Percentiles rank a stretch among this genome's conserved stretches.
These are phyloP conservation scores for Tympanuchus pallidicinctus DNA, from an alignment of 2,113 vertebrate genomes.

Conservation along the genomic window DNA sequence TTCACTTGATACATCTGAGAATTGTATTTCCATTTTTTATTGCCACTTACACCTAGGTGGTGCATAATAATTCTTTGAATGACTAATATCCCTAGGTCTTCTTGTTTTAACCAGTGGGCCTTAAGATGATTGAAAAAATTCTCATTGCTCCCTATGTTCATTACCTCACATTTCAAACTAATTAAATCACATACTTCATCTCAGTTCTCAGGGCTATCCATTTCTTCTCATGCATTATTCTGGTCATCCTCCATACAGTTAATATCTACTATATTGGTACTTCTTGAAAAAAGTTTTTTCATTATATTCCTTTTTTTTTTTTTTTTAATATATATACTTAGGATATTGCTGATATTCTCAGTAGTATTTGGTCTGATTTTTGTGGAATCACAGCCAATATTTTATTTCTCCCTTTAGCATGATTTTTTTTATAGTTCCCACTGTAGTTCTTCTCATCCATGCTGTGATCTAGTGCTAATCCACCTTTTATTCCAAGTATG, in stretches of 20 bases:
- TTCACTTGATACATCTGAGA: slow-evolving; percentile 29
- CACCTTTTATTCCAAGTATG: not conserved
- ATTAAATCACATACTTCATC: slow-evolving; percentile 59
- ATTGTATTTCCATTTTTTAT: slow-evolving; percentile 63
- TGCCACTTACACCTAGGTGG: slow-evolving; percentile 36
- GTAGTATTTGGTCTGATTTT: not conserved
- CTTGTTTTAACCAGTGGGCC: slow-evolving; percentile 28
- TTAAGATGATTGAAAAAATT: slow-evolving; percentile 38
- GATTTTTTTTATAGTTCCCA: not conserved
- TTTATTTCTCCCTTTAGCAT: not conserved
- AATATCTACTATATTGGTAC: not conserved
- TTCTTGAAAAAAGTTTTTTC: not conserved
- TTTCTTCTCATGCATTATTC: slow-evolving; percentile 42
- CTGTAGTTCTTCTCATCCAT: not conserved
- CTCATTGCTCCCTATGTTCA: slow-evolving; percentile 59
- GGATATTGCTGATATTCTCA: not conserved
- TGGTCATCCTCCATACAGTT: slow-evolving; percentile 37
- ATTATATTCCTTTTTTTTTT: not conserved
- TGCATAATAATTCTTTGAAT: slow-evolving; percentile 64
- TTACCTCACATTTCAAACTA: slow-evolving; percentile 63
- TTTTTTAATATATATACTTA: not conserved
- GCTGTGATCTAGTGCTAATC: not conserved
- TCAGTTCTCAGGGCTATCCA: slow-evolving; percentile 37
- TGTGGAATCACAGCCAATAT: not conserved
- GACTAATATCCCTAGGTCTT: slow-evolving; percentile 56